Percentiles rank a stretch among this genome's conserved stretches.
Evolutionary conservation across 2,888 invertebrate species (phyloP).

Genomic region (Opisthograptis luteolata): DNA sequence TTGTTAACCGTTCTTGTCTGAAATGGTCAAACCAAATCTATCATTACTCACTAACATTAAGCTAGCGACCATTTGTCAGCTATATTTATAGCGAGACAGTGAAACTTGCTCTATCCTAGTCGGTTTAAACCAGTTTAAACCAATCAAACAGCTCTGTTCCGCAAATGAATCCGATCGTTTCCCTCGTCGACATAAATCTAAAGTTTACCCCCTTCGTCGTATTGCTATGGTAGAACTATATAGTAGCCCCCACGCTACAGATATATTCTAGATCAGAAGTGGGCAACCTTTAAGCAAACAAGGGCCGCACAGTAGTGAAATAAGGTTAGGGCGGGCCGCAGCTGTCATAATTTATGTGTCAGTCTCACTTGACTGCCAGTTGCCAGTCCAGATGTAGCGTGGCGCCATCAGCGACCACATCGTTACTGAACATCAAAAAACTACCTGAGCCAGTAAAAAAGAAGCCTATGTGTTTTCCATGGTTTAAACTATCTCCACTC

Average conservation of each 20-base stretch:
- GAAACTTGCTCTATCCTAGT: constrained; percentile 16
- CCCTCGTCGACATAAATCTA: constrained; percentile 31
- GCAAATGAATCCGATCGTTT: constrained; percentile 26
- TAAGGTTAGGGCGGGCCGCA: no score
- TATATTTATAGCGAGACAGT: constrained; percentile 16
- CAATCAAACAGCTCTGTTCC: constrained; percentile 23
- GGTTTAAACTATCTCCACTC: no score
- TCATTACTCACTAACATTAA: not conserved
- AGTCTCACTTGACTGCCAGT: no score
- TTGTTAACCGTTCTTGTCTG: not conserved
- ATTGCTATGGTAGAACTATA: constrained; percentile 26
- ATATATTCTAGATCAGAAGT: constrained; percentile 7
- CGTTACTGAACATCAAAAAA: no score
- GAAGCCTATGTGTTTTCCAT: no score
- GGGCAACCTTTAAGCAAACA: not conserved
- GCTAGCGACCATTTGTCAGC: constrained; percentile 10
- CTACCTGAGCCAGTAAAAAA: no score
- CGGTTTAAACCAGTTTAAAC: constrained; percentile 20
- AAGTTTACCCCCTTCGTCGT: constrained; percentile 29
- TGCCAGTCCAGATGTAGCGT: no score
- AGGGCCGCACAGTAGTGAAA: no score
- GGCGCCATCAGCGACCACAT: no score
- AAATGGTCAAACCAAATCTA: not conserved
- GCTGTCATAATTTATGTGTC: no score
- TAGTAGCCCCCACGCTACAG: constrained; percentile 12